A percentile compares a stretch with the other conserved stretches of the same genome.
Conservation (phyloP, 2,888 invertebrate genomes). For the Eristalis arbustorum region DNA sequence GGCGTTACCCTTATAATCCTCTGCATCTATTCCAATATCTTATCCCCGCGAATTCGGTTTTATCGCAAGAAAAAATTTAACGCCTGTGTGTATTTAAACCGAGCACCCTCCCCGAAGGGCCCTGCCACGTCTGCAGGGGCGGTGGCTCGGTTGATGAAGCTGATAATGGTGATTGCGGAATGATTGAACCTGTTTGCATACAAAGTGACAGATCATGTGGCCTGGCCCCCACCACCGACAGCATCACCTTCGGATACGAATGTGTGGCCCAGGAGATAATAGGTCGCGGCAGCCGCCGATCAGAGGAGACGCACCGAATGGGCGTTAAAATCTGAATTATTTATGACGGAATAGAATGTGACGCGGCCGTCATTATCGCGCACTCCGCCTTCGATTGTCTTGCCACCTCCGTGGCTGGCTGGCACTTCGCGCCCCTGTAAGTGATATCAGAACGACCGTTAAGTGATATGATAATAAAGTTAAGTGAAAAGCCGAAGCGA, state of each 20-base stretch:
- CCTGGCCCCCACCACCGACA: background rate
- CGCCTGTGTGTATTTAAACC: slow-evolving; percentile 60
- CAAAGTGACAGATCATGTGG: slow-evolving; percentile 55
- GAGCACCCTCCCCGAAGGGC: slow-evolving; percentile 3
- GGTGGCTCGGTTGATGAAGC: slow-evolving; percentile 41
- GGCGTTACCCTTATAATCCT: slow-evolving; percentile 14
- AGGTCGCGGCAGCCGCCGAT: slow-evolving; percentile 11
- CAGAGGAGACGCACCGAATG: slow-evolving; percentile 13
- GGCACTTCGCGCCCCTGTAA: slow-evolving; percentile 33
- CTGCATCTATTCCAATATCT: slow-evolving; percentile 35
- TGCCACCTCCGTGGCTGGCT: background rate
- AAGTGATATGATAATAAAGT: slow-evolving; percentile 67
- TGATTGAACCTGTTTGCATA: slow-evolving; percentile 67
- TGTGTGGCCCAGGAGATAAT: slow-evolving; percentile 37
- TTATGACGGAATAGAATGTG: slow-evolving; percentile 45
- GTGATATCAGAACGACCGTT: slow-evolving; percentile 58
- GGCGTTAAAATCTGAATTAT: slow-evolving; percentile 58
- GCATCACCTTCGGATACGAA: slow-evolving; percentile 54
- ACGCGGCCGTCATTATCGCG: slow-evolving; percentile 3
- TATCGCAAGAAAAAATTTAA: slow-evolving; percentile 55
- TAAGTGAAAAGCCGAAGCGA: slow-evolving; percentile 59
- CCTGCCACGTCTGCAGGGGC: background rate
- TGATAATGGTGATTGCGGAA: slow-evolving; percentile 60
- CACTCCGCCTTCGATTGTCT: background rate
- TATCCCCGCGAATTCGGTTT: slow-evolving; percentile 36